Percentiles rank a stretch among this genome's conserved stretches.
phyloP scores from a whole-genome alignment of 2,888 invertebrate species.

The Hyppa rectilinea region DNA sequence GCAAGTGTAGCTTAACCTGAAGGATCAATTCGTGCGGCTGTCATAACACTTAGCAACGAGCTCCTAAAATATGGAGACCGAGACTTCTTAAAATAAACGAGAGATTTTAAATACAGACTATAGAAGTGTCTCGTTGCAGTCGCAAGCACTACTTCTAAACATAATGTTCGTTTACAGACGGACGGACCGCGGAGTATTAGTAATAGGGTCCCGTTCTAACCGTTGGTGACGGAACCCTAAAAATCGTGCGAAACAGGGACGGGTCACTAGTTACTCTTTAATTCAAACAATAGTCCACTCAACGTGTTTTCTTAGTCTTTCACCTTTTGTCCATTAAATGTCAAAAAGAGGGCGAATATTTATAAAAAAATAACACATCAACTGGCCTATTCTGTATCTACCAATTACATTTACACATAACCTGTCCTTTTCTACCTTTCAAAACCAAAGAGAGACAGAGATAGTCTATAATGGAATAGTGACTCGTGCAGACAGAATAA shows the following conservation, averaged over 20 bases:
- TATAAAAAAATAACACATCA: constrained; percentile 60
- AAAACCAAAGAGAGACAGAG: constrained; percentile 54
- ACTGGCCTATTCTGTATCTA: constrained; percentile 59
- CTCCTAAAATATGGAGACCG: not conserved
- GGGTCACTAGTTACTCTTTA: too few relatives aligned
- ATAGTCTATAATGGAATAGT: constrained; percentile 53
- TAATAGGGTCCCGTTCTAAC: too few relatives aligned
- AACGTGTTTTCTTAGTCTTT: constrained; percentile 60
- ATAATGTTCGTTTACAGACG: too few relatives aligned
- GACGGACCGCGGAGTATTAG: too few relatives aligned
- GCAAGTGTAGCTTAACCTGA: too few relatives aligned
- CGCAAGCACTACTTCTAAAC: too few relatives aligned
- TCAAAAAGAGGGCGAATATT: constrained; percentile 68
- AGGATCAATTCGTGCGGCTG: too few relatives aligned
- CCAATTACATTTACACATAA: constrained; percentile 18
- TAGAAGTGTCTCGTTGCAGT: too few relatives aligned
- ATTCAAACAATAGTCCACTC: constrained; percentile 54
- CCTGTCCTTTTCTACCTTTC: constrained; percentile 9
- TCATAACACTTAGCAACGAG: too few relatives aligned
- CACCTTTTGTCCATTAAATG: constrained; percentile 70
- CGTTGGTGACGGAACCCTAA: too few relatives aligned
- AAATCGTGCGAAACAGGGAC: too few relatives aligned
- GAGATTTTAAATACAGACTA: too few relatives aligned
- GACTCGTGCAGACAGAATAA: constrained; percentile 62
- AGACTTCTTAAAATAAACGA: not conserved